Base-by-base conservation (phyloP, 2,888 invertebrate species). In the Cancer borealis region DNA sequence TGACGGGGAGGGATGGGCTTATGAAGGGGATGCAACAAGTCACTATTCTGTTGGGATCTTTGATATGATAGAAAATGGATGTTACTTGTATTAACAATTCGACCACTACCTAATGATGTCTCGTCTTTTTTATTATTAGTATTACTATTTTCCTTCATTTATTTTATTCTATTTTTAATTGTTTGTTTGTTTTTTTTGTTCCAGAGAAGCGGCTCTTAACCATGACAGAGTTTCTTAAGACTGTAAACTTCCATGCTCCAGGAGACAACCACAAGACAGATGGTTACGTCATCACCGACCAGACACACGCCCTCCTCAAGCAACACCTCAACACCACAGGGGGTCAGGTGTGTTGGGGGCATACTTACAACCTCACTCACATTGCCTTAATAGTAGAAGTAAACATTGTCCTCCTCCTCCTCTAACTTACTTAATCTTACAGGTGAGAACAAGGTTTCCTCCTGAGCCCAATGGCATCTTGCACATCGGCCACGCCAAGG, bases 391-490 rank as follows among this genome's bases (percentile, higher is more conserved):
- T 3, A 60, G 21, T 17, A 60, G 21, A 60, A 60, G 17, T 60
- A 60, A 4, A 60, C 17, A 60, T 17, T 4, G 17, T 21, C 21
- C 17, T 60, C 21, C 1, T 60, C 21, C 21, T 60, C 3, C 17
- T 3, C 17, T 66, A 66, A 17, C 17, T 66, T n/a, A 8, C 26
- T 21, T 10, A n/a, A 26, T 46, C 47, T 91, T 88, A 3, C 96
- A 97, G 97, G 98, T 99, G 0, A 97, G 98, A 91, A 99, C 99
- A 0, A 97, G 99, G 96, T 99, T 99, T 97, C 99, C 99, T 12
- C 99, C 99, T 0, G 99, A 99, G 97, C 99, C 99, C 0, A 99
- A 99, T 97, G 99, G 99, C 49, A 99, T 99, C 96, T 97, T 99
- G 21, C 99, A 99, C 96, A 99, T 99, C 96, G 99, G 99, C 0